These are phyloP conservation scores for Aproaerema taeniolella DNA, from an alignment of 2,888 invertebrate genomes.

Conservation along the genomic window DNA sequence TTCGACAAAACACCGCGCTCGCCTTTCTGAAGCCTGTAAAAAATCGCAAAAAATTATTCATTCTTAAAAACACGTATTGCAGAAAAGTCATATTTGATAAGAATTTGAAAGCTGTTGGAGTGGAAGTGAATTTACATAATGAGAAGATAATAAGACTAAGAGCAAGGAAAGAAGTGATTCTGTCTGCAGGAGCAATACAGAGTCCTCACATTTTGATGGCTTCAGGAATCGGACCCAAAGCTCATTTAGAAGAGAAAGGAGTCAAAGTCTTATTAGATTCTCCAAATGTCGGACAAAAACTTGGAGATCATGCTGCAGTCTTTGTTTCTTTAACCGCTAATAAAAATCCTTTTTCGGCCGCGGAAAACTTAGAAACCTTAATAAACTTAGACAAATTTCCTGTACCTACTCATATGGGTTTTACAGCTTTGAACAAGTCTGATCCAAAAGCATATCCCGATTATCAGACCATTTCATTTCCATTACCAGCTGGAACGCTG, in stretches of 20 bases:
- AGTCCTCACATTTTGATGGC: slow-evolving; percentile 48
- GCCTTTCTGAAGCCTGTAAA: slow-evolving; percentile 37
- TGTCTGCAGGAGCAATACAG: slow-evolving; percentile 48
- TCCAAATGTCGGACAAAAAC: slow-evolving; percentile 41
- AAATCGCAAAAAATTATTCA: slow-evolving; percentile 36
- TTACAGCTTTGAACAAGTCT: slow-evolving; percentile 34
- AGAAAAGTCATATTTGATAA: slow-evolving; percentile 35
- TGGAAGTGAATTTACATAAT: slow-evolving; percentile 31
- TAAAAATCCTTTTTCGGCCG: slow-evolving; percentile 19
- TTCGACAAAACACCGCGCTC: slow-evolving; percentile 38
- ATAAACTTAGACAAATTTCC: slow-evolving; percentile 28
- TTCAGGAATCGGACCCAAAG: slow-evolving; percentile 46
- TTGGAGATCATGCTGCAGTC: slow-evolving; percentile 44
- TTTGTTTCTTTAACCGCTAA: slow-evolving; percentile 31
- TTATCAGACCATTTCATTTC: slow-evolving; percentile 36
- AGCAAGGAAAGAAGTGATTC: slow-evolving; percentile 38
- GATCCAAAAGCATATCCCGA: slow-evolving; percentile 45
- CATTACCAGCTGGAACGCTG: slow-evolving; percentile 28
- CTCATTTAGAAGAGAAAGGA: slow-evolving; percentile 35
- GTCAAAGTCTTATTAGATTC: slow-evolving; percentile 33
- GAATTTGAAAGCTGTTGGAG: slow-evolving; percentile 31
- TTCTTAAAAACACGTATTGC: slow-evolving; percentile 37
- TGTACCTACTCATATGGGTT: slow-evolving; percentile 39
- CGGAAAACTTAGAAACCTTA: slow-evolving; percentile 29
- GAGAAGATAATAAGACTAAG: slow-evolving; percentile 23